Percentiles rank a stretch among this genome's conserved stretches.
These are phyloP conservation scores for Nyctibius grandis DNA, from an alignment of 2,797 vertebrate species.

Conservation along the genomic window DNA sequence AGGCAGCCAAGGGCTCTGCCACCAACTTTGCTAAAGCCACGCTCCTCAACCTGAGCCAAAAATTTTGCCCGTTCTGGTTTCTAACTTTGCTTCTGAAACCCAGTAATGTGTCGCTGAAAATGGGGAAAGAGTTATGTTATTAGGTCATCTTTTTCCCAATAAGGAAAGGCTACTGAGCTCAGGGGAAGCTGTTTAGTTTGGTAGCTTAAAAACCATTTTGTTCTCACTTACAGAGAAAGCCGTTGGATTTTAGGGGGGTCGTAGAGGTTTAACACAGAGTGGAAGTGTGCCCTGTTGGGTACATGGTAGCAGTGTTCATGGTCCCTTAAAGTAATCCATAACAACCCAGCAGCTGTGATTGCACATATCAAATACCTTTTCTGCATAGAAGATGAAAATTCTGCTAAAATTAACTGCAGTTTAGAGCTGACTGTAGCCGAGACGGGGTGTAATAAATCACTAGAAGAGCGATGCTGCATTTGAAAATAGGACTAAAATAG, in stretches of 20 bases:
- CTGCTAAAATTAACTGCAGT: constrained; percentile 50
- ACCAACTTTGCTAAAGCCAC: neutral
- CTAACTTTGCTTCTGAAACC: constrained; percentile 17
- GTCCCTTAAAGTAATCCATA: neutral
- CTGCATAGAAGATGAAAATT: constrained; percentile 29
- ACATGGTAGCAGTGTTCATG: neutral
- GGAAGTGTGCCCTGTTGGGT: neutral
- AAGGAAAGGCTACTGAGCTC: constrained; percentile 25
- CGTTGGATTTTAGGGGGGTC: neutral
- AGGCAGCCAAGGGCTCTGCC: neutral
- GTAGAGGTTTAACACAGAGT: neutral
- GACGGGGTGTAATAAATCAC: constrained; percentile 43
- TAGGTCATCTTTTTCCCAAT: constrained; percentile 49
- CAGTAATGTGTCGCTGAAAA: constrained; percentile 7
- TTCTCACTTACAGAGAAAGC: neutral
- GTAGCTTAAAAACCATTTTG: constrained; percentile 9
- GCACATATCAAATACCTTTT: neutral
- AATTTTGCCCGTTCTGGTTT: neutral
- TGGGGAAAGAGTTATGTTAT: constrained; percentile 6
- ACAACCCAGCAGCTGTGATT: neutral
- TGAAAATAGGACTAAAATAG: constrained; percentile 55
- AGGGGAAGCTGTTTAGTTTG: neutral
- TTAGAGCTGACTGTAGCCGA: constrained; percentile 24
- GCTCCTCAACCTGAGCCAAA: neutral
- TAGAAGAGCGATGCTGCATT: constrained; percentile 5